phyloP scores from a whole-genome alignment of 2,888 invertebrate genomes.

The Coenonympha arcania region DNA sequence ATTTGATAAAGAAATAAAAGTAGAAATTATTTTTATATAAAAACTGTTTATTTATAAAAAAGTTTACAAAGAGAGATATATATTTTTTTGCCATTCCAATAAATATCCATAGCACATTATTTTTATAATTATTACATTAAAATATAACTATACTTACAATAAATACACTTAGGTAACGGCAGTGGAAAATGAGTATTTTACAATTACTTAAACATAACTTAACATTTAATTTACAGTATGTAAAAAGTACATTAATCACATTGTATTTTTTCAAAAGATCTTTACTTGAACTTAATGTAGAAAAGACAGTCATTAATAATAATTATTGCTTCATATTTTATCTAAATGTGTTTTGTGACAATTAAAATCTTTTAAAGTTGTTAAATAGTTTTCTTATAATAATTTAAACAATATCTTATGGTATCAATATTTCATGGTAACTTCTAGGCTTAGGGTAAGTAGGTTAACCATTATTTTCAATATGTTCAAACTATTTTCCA shows the following conservation, averaged over 20 bases:
- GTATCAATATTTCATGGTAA: background rate
- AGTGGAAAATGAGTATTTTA: constrained; percentile 30
- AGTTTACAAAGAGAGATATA: constrained; percentile 46
- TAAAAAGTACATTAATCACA: too few species aligned
- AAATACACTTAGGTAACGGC: constrained; percentile 33
- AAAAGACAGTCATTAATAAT: too few species aligned
- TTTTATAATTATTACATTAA: constrained; percentile 1
- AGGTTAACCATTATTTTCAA: too few species aligned
- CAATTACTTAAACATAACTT: constrained; percentile 18
- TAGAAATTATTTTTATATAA: background rate
- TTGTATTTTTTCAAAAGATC: background rate
- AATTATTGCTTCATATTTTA: too few species aligned
- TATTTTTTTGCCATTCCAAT: background rate
- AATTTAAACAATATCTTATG: too few species aligned
- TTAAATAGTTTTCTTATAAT: too few species aligned
- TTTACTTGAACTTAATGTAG: too few species aligned
- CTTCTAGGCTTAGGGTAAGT: too few species aligned
- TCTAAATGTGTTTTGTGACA: too few species aligned
- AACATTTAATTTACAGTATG: background rate
- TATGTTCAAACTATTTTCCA: too few species aligned
- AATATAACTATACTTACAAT: constrained; percentile 28
- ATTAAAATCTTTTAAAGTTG: too few species aligned
- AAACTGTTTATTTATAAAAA: constrained; percentile 17
- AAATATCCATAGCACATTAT: background rate
- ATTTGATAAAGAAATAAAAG: too few species aligned